A percentile compares a stretch with the other conserved stretches of the same genome.
Conservation (phyloP, 2,797 vertebrate species). For the Petrocephalus sullivani region DNA sequence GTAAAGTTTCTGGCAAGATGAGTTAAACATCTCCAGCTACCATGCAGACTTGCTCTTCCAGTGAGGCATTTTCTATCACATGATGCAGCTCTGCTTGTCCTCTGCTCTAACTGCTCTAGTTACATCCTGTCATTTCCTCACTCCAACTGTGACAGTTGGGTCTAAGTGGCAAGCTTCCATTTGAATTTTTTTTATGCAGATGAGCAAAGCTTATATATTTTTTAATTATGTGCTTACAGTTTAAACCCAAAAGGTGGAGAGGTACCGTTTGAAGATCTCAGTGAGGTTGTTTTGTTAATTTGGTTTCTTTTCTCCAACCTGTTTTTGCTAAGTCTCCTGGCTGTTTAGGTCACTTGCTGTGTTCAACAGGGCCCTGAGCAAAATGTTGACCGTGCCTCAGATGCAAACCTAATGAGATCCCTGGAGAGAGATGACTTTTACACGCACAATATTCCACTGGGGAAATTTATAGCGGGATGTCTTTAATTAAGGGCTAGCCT, state of each 20-base stretch:
- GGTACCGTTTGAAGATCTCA: neutral
- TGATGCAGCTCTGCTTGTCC: neutral
- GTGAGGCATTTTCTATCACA: neutral
- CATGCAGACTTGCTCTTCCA: neutral
- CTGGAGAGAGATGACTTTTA: neutral
- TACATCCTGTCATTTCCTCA: neutral
- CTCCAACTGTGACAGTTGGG: neutral
- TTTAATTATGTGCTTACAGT: neutral
- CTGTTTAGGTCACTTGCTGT: neutral
- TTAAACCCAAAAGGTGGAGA: neutral
- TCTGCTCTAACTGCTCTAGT: neutral
- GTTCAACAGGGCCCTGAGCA: neutral
- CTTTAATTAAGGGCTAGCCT: neutral
- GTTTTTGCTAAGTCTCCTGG: neutral
- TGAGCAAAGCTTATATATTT: too few species aligned
- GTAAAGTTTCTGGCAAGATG: neutral
- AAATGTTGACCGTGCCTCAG: neutral
- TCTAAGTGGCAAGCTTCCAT: neutral
- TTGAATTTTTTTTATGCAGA: neutral
- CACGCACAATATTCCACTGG: neutral
- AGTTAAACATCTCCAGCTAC: neutral
- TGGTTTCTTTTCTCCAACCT: neutral
- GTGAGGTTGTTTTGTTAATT: neutral
- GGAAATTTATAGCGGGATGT: neutral
- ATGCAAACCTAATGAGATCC: neutral